phyloP scores from a whole-genome alignment of 2,888 invertebrate genomes.

The Agrilus mali region DNA sequence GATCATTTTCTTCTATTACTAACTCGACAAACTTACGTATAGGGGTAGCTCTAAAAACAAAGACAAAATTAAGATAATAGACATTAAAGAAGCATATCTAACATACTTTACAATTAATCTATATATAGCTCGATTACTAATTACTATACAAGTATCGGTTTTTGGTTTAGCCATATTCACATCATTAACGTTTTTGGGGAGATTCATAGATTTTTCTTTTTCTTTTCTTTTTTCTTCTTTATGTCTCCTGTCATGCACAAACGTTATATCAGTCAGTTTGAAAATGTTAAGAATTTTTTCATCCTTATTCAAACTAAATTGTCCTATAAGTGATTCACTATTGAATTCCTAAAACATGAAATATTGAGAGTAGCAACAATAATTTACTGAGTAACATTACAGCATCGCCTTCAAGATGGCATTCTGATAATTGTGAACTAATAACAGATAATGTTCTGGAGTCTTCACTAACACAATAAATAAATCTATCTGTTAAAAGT shows the following conservation, averaged over 20 bases:
- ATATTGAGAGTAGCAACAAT: background rate
- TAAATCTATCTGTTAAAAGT: slow-evolving; percentile 53
- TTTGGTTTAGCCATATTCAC: slow-evolving; percentile 34
- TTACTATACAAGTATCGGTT: slow-evolving; percentile 45
- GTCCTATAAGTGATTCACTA: slow-evolving; percentile 42
- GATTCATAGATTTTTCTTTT: slow-evolving; percentile 23
- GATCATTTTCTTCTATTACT: slow-evolving; percentile 39
- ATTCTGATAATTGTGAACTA: slow-evolving; percentile 45
- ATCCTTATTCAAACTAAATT: slow-evolving; percentile 40
- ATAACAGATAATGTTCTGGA: slow-evolving; percentile 38
- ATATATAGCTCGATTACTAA: slow-evolving; percentile 47
- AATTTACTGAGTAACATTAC: slow-evolving; percentile 19
- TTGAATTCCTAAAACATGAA: slow-evolving; percentile 40
- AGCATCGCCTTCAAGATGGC: slow-evolving; percentile 37
- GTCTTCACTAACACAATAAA: slow-evolving; percentile 45
- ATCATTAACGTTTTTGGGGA: slow-evolving; percentile 36
- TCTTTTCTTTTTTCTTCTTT: slow-evolving; percentile 26
- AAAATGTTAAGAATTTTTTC: slow-evolving; percentile 40
- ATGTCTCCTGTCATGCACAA: slow-evolving; percentile 20
- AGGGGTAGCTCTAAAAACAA: slow-evolving; percentile 29
- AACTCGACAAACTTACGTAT: slow-evolving; percentile 42
- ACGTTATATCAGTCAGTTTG: slow-evolving; percentile 34
- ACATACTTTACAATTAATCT: slow-evolving; percentile 42
- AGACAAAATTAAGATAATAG: background rate
- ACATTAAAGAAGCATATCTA: background rate